Percentiles rank a stretch among this genome's conserved stretches.
Conservation (phyloP, 2,797 vertebrate species). For the Ambastaia sidthimunki region DNA sequence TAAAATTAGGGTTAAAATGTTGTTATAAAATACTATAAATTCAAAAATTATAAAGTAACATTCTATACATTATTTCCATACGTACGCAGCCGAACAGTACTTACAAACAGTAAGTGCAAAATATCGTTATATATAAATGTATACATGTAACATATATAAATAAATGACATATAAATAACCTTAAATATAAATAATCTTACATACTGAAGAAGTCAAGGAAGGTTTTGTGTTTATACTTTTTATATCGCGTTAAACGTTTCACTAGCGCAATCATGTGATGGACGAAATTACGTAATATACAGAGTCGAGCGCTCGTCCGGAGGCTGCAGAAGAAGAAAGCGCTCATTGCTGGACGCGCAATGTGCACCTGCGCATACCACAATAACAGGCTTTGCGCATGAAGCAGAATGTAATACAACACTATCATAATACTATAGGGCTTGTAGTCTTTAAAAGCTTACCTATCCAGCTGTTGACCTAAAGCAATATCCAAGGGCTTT, state of each 20-base stretch:
- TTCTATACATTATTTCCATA: too few species aligned
- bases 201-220: background rate
- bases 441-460: background rate
- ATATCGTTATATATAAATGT: too few species aligned
- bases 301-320: too few species aligned
- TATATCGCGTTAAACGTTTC: background rate
- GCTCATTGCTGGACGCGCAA: background rate
- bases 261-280: background rate
- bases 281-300: background rate
- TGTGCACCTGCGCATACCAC: background rate
- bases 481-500: background rate
- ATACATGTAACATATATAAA: too few species aligned
- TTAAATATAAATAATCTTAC: background rate
- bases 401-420: background rate
- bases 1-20: too few species aligned
- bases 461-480: background rate
- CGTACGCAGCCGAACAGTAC: too few species aligned
- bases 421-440: conserved; percentile 26
- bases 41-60: too few species aligned
- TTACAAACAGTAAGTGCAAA: too few species aligned
- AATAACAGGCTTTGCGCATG: background rate
- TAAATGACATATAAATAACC: too few species aligned
- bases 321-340: background rate
- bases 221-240: background rate
- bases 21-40: too few species aligned